Base-by-base conservation (phyloP, 2,888 invertebrate genomes). In the Sphaeridia pumilis region DNA sequence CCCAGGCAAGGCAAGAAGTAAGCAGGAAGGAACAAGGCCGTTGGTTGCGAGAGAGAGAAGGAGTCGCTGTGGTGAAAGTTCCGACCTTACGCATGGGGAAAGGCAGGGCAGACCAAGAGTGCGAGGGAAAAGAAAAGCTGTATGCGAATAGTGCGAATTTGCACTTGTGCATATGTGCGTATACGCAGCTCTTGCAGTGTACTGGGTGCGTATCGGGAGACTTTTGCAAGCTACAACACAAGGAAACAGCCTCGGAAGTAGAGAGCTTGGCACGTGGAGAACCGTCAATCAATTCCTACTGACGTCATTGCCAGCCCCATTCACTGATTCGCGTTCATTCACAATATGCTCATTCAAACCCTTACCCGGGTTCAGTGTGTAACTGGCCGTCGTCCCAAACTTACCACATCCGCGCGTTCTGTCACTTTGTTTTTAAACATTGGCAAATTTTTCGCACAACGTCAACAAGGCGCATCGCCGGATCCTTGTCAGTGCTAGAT, bases 221-320 rank as follows among this genome's bases (percentile, higher is more conserved):
- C 21, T 21, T n/a, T 20, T 12, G 35, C 7, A 20, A 25, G 21
- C 25, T 27, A 35, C 27, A 45, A 34, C 31, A 25, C 48, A 48
- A 47, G 46, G 36, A 49, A 38, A 46, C 38, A 34, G 56, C 56
- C 54, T 54, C 47, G 48, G 38, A 58, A 45, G 51, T 17, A 38
- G 38, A 38, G 38, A 38, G 56, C 61, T 63, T 58, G 64, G 64
- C 66, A 66, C 65, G 76, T 76, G 66, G 75, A 75, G 70, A 70
- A 70, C 72, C 71, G 75, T 77, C 77, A 80, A 77, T 77, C 80
- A 78, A 80, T 80, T 78, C 76, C 57, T 54, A 69, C 77, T 82
- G 82, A 83, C 83, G 83, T 82, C 82, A 82, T 60, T 57, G 55
- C 54, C 61, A 63, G 64, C 64, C 62, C 61, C 64, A 64, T 64